A percentile compares a stretch with the other conserved stretches of the same genome.
These are phyloP conservation scores for Myotis findleyi DNA, from an alignment of 2,797 vertebrate genomes.

Conservation along the genomic window DNA sequence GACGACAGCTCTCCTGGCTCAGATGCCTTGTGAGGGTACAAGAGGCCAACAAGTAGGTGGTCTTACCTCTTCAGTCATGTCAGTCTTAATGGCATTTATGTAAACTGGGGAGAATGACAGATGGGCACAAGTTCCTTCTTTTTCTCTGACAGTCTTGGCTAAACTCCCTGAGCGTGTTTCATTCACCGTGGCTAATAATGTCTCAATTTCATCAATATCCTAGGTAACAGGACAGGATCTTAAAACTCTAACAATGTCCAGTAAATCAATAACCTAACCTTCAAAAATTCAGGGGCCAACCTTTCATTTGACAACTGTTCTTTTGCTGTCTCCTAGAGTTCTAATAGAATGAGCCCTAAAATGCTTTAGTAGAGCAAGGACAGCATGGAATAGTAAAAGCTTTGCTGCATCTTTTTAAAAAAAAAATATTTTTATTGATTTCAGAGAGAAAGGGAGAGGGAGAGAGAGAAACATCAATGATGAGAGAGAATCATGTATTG, in stretches of 20 bases:
- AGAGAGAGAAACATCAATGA: too few relatives aligned
- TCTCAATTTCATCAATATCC: slow-evolving; percentile 60
- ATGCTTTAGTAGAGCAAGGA: neutral
- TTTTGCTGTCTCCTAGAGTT: neutral
- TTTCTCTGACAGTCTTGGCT: neutral
- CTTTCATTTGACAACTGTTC: slow-evolving; percentile 20
- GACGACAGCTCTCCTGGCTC: neutral
- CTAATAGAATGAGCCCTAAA: neutral
- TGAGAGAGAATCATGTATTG: too few relatives aligned
- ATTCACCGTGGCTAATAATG: neutral
- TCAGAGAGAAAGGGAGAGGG: too few relatives aligned
- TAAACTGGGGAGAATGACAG: neutral
- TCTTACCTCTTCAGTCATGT: neutral
- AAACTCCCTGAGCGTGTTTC: neutral
- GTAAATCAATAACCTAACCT: slow-evolving; percentile 65
- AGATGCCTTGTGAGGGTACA: neutral
- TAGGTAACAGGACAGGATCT: slow-evolving; percentile 46
- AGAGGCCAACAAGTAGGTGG: neutral
- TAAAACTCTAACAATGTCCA: slow-evolving; percentile 43
- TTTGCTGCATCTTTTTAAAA: neutral
- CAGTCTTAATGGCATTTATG: neutral
- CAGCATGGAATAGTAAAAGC: neutral
- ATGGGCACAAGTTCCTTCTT: neutral
- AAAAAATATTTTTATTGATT: too few relatives aligned
- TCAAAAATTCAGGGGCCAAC: slow-evolving; percentile 4